phyloP scores from a whole-genome alignment of 2,888 invertebrate genomes.

The Oligia latruncula region DNA sequence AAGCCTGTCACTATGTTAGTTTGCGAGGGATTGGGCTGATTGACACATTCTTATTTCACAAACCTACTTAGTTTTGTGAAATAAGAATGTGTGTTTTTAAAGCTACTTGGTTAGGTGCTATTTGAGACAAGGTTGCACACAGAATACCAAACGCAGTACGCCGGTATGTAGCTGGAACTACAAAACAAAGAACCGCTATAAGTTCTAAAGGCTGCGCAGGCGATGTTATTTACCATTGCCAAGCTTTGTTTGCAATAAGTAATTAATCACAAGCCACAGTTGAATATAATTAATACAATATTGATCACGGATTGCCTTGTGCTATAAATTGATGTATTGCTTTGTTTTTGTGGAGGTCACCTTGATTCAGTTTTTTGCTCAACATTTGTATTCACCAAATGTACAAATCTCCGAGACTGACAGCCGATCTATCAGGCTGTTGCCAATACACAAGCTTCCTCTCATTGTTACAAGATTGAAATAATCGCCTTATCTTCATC shows the following conservation, averaged over 20 bases:
- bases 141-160: neutral
- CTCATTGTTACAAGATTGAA: constrained; percentile 55
- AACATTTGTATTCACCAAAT: constrained; percentile 35
- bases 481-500: constrained; percentile 32
- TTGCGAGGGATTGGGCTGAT: neutral
- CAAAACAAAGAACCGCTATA: neutral
- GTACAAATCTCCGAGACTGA: constrained; percentile 41
- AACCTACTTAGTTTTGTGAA: neutral
- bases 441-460: constrained; percentile 35
- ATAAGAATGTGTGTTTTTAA: no score
- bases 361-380: constrained; percentile 53
- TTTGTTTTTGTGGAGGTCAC: constrained; percentile 41
- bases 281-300: constrained; percentile 22
- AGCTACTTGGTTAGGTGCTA: neutral
- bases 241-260: neutral
- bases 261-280: constrained; percentile 23
- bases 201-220: neutral
- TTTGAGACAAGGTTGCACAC: neutral
- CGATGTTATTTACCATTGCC: neutral
- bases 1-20: neutral
- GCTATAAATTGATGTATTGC: constrained; percentile 8
- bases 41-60: neutral
- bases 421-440: constrained; percentile 51
- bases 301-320: constrained; percentile 2
- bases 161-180: neutral